These are phyloP conservation scores for Propithecus perrieri DNA, from an alignment of 2,797 vertebrate species.

Conservation along the genomic window DNA sequence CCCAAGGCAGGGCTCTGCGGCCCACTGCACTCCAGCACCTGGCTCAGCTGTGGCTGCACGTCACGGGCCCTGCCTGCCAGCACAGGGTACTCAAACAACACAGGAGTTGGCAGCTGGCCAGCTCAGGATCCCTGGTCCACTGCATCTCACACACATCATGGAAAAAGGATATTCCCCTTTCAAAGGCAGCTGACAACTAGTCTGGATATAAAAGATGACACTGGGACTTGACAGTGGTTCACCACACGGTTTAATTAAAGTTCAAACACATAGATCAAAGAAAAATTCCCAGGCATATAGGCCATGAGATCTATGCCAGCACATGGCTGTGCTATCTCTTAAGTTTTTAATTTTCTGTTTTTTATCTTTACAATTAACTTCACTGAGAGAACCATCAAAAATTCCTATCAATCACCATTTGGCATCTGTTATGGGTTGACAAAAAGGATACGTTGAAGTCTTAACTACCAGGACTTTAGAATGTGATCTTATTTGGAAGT, in stretches of 20 bases:
- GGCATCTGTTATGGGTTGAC: neutral
- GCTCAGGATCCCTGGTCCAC: neutral
- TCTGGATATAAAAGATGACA: neutral
- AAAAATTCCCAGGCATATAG: neutral
- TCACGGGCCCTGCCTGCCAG: neutral
- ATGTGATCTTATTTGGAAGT: neutral
- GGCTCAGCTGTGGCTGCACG: neutral
- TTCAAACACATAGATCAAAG: neutral
- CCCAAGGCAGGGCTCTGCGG: neutral
- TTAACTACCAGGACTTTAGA: neutral
- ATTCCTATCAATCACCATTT: neutral
- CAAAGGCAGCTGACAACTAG: neutral
- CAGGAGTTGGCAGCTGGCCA: fast-evolving
- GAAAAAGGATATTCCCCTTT: neutral
- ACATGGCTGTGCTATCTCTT: neutral
- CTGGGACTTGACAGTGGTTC: neutral
- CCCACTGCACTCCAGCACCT: fast-evolving
- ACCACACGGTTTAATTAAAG: neutral
- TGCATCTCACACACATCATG: neutral
- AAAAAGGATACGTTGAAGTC: neutral
- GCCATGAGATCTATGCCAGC: neutral
- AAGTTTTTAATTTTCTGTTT: neutral
- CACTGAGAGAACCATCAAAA: neutral
- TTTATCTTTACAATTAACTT: neutral
- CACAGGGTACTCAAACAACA: neutral